A percentile compares a stretch with the other conserved stretches of the same genome.
Conservation (phyloP, 1,140 invertebrate genomes). For the Pomacea maculata region DNA sequence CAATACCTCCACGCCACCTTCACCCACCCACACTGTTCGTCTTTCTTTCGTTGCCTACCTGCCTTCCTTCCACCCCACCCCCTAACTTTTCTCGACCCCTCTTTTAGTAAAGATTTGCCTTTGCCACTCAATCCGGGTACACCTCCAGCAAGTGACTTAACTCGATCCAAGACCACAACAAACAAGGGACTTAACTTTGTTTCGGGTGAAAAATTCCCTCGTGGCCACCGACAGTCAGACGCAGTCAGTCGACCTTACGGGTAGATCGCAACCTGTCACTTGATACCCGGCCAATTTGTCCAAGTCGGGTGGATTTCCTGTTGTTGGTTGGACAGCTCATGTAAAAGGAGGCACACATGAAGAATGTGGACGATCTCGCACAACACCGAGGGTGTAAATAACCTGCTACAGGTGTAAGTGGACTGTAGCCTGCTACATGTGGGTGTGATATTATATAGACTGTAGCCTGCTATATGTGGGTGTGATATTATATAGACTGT, state of each 20-base stretch:
- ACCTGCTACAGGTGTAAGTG: neutral
- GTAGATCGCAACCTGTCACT: neutral
- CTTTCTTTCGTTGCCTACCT: no score
- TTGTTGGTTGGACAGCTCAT: neutral
- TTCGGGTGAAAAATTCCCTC: no score
- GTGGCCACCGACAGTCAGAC: neutral
- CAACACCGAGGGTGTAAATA: neutral
- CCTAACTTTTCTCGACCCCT: no score
- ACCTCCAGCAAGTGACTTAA: neutral
- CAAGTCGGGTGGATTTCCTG: conserved; percentile 6
- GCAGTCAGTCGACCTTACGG: neutral
- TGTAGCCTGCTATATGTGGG: neutral
- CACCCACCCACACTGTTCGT: no score
- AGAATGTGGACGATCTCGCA: neutral
- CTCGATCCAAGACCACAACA: neutral
- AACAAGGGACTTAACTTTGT: conserved; percentile 3
- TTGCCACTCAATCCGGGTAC: neutral
- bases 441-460: neutral
- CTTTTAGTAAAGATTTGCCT: no score
- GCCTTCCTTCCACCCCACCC: no score
- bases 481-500: no score
- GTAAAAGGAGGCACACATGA: neutral
- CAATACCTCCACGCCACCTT: no score
- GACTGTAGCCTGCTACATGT: neutral
- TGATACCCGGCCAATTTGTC: conserved; percentile 10